Base-by-base conservation (phyloP, 2,888 invertebrate genomes). In the Chelonus formosanus region DNA sequence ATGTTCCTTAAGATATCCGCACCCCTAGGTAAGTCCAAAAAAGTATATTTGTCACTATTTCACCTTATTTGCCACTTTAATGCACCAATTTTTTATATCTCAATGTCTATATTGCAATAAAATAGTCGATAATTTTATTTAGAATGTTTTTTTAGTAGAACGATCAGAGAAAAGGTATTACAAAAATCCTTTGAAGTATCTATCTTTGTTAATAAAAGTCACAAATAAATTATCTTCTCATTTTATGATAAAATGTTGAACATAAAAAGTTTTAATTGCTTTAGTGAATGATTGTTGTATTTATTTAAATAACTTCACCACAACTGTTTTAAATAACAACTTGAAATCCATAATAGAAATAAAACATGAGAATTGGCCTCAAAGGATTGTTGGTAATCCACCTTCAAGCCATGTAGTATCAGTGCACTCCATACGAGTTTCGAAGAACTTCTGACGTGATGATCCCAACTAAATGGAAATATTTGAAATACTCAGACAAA, bases 21-120 rank as follows among this genome's bases (percentile, higher is more conserved):
- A 65, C 48, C 65, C 60, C 35, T 58, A 47, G 65, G 66, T 66
- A 66, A 66, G 66, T 66, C 35, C 57, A n/a, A 48, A 35, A 40
- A 32, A 40, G 40, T 53, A 35, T 48, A 36, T 35, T 20, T 52
- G 44, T 54, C 50, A 34, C 6, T 10, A 45, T 48, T 36, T 54
- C 54, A 20, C 20, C 20, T 20, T 20, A 20, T 20, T 20, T 20
- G 20, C 20, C 20, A 20, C 20, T 20, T 20, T 2, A 20, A 20
- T 20, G 20, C 36, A 52, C 47, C 47, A 45, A 36, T 47, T 59
- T 50, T 61, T 56, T 44, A 32, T 35, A 43, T 32, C 52, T 56
- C 34, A 65, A 8, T 35, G 56, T 59, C 50, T 43, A 44, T 48
- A 50, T 34, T 44, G 43, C 52, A 48, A 20, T 20, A 20, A 20